phyloP scores from a whole-genome alignment of 2,113 vertebrate genomes.

The Syngnathus scovelli region DNA sequence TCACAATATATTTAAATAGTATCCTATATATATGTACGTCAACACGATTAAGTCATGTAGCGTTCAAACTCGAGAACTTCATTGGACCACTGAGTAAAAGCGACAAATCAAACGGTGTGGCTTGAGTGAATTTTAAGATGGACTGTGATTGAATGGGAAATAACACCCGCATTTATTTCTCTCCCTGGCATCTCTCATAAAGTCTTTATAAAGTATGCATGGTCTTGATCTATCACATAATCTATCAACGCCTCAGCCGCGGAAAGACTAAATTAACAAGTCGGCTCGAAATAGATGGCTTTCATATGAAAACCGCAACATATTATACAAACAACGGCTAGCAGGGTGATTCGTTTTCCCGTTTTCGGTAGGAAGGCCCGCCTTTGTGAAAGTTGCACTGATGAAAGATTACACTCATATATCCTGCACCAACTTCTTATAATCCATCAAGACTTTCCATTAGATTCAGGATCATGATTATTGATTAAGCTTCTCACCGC shows the following conservation, averaged over 20 bases:
- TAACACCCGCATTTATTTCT: slow-evolving; percentile 31
- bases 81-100: too few species aligned
- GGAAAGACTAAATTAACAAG: slow-evolving; percentile 48
- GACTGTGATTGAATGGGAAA: slow-evolving; percentile 10
- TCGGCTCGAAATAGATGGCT: slow-evolving; percentile 60
- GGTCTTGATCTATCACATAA: slow-evolving; percentile 37
- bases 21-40: too few species aligned
- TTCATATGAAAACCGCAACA: slow-evolving; percentile 46
- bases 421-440: slow-evolving; percentile 15
- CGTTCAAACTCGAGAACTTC: too few species aligned
- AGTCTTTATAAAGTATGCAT: slow-evolving; percentile 33
- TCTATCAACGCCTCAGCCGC: slow-evolving; percentile 42
- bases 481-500: slow-evolving; percentile 15
- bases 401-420: slow-evolving; percentile 50
- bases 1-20: not conserved
- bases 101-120: not conserved
- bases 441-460: slow-evolving; percentile 2
- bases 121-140: not conserved
- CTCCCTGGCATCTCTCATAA: slow-evolving; percentile 25
- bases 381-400: slow-evolving; percentile 33
- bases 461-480: slow-evolving; percentile 11
- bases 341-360: slow-evolving; percentile 37
- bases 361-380: slow-evolving; percentile 33
- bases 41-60: too few species aligned
- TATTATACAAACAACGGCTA: slow-evolving; percentile 40